Conservation (phyloP, 2,113 vertebrate genomes). For the Platysternon megacephalum region DNA sequence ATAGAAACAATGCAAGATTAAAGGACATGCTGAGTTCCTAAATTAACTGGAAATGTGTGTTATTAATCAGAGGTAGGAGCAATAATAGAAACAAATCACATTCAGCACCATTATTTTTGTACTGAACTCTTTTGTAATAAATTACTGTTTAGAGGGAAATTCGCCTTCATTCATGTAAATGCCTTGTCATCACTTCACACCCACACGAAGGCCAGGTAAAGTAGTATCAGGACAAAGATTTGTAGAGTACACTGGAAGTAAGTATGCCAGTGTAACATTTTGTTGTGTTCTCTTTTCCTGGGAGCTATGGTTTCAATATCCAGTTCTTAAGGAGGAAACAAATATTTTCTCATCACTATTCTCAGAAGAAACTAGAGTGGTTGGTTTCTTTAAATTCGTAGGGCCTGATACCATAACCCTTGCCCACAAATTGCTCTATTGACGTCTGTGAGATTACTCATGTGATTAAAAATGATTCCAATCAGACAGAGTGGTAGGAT, state of each 20-base stretch:
- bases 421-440: not conserved
- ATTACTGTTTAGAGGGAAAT: conserved; percentile 68
- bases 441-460: not conserved
- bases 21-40: conserved; percentile 58
- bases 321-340: not conserved
- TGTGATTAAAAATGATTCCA: not conserved
- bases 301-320: not conserved
- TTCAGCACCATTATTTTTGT: conserved; percentile 37
- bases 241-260: not conserved
- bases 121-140: conserved; percentile 42
- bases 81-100: conserved; percentile 75
- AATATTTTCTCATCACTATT: not conserved
- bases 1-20: conserved; percentile 64
- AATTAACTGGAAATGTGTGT: conserved; percentile 73
- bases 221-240: conserved; percentile 16
- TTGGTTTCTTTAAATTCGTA: not conserved
- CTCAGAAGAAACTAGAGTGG: not conserved
- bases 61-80: conserved; percentile 68
- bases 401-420: accelerated
- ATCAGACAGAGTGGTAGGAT: not conserved
- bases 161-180: conserved; percentile 56
- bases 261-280: accelerated
- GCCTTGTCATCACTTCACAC: conserved; percentile 39
- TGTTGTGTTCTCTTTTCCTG: accelerated
- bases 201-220: conserved; percentile 23